Base-by-base conservation (phyloP, 2,797 vertebrate species). In the Gymnothorax reevesii region DNA sequence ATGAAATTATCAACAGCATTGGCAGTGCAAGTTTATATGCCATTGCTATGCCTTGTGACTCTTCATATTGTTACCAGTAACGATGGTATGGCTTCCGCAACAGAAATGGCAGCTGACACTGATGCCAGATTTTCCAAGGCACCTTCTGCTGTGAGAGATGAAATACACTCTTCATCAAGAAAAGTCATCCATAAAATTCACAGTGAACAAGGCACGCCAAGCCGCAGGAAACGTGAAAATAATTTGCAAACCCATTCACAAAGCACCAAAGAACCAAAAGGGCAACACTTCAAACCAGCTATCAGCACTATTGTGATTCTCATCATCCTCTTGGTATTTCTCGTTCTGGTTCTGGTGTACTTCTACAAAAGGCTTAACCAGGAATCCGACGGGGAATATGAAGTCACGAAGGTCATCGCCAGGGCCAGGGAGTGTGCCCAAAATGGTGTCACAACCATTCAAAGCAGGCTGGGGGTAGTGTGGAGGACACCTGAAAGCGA, bases 341-440 rank as follows among this genome's bases (percentile, higher is more conserved):
- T 98, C 5, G 7, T 85, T 1, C 0, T 92, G 0, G 84, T 93
- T 42, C 90, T 98, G 83, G 83, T 96, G 2, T 86, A 94, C 89
- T 92, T 97, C 57, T 98, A 97, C 94, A 92, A 83, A 87, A 93
- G 91, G 83, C 91, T 99, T 66, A 98, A 96, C 92, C 93, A 1
- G 60, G 89, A 94, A 1, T 85, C 92, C 7, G 0, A 94, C 0
- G 95, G 95, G 0, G 89, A 94, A 59, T 99, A 97, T 88, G 96
- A 96, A 0, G 86, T 97, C 0, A 88, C 8, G 1, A 92, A 82
- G 57, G 83, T 97, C 52, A 85, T 96, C 0, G 93, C 93, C 1
- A 91, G 94, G 82, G 25, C 94, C 86, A 94, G 95, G 49, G 93
- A 94, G 7, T 90, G 80, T 52, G 85, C 85, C 4, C 96, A 94